Evolutionary conservation across 2,113 vertebrate genomes (phyloP), one percentile per base, ranked within the genome.

Genomic region (Calyptomena viridis): DNA sequence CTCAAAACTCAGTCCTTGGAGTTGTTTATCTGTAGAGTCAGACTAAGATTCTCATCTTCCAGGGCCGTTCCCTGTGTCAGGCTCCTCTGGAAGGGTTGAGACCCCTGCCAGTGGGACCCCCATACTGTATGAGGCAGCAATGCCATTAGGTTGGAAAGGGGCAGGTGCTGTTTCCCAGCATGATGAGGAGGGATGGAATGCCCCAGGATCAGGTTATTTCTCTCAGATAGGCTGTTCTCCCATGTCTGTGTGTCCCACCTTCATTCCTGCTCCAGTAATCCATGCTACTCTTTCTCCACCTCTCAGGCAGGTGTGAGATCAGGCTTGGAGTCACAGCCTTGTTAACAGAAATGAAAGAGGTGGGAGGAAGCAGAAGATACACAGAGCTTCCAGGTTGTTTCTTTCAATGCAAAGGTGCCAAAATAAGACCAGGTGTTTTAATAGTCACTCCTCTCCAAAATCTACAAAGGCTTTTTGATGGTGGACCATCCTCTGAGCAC

Each of bases 241-340:
- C 0, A 0, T 75, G 52, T 58, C 39, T 23, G 0, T n/a, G 40
- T 16, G 22, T 75, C 21, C 71, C 27, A 12, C 21, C 5, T 74
- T 64, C 24, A 4, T 28, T 77, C 33, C 22, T 3, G 1, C 24
- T 79, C 39, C 39, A 3, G 17, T 71, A 35, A 47, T 66, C 50
- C 28, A 0, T 1, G 2, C 12, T 83, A 5, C 71, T 78, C 20
- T 49, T 83, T 67, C 40, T 39, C 46, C 35, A 30, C 11, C 18
- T 0, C 50, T 60, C 8, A 4, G 62, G 27, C 25, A 35, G 55
- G 50, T 75, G 1, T 35, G 24, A 46, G 64, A 30, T 25, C 14
- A 47, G 47, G 35, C 30, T 39, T 69, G 39, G 74, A 68, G 53
- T 80, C 30, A 5, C 1, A 2, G 35, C 24, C 37, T 84, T 60